Percentiles rank a stretch among this genome's conserved stretches.
These are phyloP conservation scores for Pachymerium ferrugineum DNA, from an alignment of 2,888 invertebrate species.

Conservation along the genomic window DNA sequence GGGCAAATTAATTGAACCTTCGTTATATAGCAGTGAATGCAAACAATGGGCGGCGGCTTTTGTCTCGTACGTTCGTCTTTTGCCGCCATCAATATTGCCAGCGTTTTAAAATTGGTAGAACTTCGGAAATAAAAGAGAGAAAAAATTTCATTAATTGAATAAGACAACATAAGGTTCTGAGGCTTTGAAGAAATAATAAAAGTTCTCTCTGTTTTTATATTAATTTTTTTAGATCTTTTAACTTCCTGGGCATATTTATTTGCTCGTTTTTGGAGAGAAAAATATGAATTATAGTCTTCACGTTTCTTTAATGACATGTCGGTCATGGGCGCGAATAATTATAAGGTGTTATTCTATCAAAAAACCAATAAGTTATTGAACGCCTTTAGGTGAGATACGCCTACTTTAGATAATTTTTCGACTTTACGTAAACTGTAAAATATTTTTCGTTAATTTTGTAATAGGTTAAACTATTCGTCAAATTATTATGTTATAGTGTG, in stretches of 20 bases:
- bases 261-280: slow-evolving; percentile 11
- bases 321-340: slow-evolving; percentile 1
- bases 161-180: too few relatives aligned
- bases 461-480: background rate
- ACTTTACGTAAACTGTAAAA: background rate
- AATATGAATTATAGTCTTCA: background rate
- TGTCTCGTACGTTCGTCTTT: background rate
- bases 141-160: too few relatives aligned
- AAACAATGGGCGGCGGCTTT: slow-evolving; percentile 1
- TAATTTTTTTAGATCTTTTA: too few relatives aligned
- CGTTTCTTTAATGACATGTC: slow-evolving; percentile 3
- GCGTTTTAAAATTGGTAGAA: too few relatives aligned
- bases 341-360: slow-evolving; percentile 21
- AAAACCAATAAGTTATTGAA: slow-evolving; percentile 13
- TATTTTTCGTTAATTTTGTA: background rate
- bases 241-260: too few relatives aligned
- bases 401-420: too few relatives aligned
- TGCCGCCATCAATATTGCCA: background rate
- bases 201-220: too few relatives aligned
- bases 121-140: too few relatives aligned
- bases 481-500: too few relatives aligned
- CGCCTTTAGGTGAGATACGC: background rate
- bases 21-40: slow-evolving; percentile 7
- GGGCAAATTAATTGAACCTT: slow-evolving; percentile 17
- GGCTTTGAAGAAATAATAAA: too few relatives aligned